These are phyloP conservation scores for Anastrepha obliqua DNA, from an alignment of 1,140 invertebrate species.

Conservation along the genomic window DNA sequence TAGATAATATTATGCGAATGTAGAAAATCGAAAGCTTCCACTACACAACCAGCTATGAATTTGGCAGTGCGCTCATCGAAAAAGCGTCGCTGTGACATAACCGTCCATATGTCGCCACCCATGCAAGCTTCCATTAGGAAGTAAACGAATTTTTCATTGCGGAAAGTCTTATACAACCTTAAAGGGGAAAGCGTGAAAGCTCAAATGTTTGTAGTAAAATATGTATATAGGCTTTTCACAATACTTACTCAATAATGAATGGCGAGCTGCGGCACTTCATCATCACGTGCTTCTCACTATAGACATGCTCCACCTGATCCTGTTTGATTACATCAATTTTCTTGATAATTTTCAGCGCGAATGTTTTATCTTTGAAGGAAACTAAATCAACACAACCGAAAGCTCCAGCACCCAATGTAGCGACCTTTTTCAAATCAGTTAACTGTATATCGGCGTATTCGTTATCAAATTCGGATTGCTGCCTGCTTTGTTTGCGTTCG, in stretches of 20 bases:
- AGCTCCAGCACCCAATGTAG: constrained; percentile 93
- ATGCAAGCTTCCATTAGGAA: constrained; percentile 97
- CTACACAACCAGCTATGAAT: constrained; percentile 93
- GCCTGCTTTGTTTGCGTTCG: constrained; percentile 59
- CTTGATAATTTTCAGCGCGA: constrained; percentile 93
- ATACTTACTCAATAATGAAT: constrained; percentile 87
- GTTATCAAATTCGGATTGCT: constrained; percentile 71
- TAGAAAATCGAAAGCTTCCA: constrained; percentile 93
- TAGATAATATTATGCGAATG: constrained; percentile 92
- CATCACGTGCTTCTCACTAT: constrained; percentile 94
- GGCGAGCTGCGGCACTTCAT: constrained; percentile 82
- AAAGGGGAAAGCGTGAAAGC: constrained; percentile 41
- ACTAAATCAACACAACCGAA: constrained; percentile 95
- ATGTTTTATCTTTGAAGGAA: constrained; percentile 79
- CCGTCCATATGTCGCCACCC: constrained; percentile 98
- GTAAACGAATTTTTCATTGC: constrained; percentile 96
- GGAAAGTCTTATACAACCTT: constrained; percentile 94
- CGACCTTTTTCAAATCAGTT: constrained; percentile 86
- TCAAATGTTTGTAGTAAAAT: background rate
- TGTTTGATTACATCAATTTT: constrained; percentile 95
- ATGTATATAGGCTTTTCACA: background rate
- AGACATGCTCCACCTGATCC: constrained; percentile 94
- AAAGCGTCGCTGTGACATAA: constrained; percentile 85
- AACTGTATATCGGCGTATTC: constrained; percentile 84
- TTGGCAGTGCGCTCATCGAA: constrained; percentile 91